Conservation (phyloP, 2,797 vertebrate species). For the Aselliscus stoliczkanus region DNA sequence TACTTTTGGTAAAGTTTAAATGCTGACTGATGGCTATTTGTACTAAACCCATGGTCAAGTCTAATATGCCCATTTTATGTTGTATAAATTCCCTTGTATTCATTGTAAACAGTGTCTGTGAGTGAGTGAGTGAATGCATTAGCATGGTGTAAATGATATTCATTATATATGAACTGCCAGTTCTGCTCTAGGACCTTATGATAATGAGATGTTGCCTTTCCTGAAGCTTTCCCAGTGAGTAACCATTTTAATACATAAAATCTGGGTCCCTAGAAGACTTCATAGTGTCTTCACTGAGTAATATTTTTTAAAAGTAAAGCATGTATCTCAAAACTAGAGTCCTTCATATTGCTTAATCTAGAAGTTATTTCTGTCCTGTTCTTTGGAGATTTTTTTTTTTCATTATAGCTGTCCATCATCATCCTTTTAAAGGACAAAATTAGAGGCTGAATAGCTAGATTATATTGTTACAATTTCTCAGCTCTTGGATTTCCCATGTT, state of each 20-base stretch:
- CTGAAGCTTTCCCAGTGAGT: conserved; percentile 38
- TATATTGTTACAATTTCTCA: conserved; percentile 5
- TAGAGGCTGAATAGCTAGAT: conserved; percentile 36
- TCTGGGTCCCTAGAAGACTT: conserved; percentile 34
- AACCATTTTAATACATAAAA: conserved; percentile 65
- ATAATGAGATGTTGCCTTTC: conserved; percentile 60
- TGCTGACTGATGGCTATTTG: conserved; percentile 61
- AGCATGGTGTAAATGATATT: conserved; percentile 36
- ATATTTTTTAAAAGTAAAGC: conserved; percentile 9
- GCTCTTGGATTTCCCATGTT: conserved; percentile 55
- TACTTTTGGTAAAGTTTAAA: conserved; percentile 64
- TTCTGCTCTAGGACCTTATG: conserved; percentile 49
- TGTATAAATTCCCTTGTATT: not conserved
- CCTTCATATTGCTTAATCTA: conserved; percentile 39
- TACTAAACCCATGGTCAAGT: conserved; percentile 63
- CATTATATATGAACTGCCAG: conserved; percentile 51
- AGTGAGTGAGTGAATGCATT: conserved; percentile 41
- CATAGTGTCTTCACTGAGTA: conserved; percentile 28
- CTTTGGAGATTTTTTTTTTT: not conserved
- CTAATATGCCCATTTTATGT: conserved; percentile 57
- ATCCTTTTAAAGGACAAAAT: conserved; percentile 33
- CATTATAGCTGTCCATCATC: not conserved
- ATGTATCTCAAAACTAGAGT: conserved; percentile 34
- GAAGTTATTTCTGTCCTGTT: not conserved
- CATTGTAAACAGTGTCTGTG: conserved; percentile 36